Evolutionary conservation across 2,888 invertebrate genomes (phyloP), one percentile per base, ranked within the genome.

Genomic region (Parnassius smintheus): DNA sequence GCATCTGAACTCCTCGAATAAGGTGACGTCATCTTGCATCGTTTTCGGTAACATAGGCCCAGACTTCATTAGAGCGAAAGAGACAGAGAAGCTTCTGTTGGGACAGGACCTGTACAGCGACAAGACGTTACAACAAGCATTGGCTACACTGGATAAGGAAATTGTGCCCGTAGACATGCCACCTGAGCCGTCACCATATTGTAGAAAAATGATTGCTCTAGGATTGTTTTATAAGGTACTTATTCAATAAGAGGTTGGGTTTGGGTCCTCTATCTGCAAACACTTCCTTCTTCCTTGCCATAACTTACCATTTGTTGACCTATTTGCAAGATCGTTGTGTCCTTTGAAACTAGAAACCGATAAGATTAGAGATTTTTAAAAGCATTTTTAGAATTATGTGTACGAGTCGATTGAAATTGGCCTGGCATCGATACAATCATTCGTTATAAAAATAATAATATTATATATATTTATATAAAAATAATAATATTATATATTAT

Each of bases 161-260:
- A 65, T 97, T 0, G 76, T 89, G 1, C 95, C 96, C 0, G 94
- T 94, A 62, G 86, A 92, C 12, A 81, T 91, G 13, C 91, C 94
- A 0, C 95, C 95, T 0, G 95, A 96, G 74, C 94, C 95, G 0
- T 93, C 94, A 0, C 94, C 95, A 0, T 88, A 86, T 48, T 97
- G 95, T 74, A 93, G 96, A 41, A 95, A 94, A 73, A 91, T 91
- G 11, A 85, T 98, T 9, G 95, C 97, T 0, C 88, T 95, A 62
- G 93, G 95, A 7, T 85, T 98, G n/a, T 95, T 97, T 75, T 98
- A 97, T 81, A 97, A 97, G 93, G 96, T 95, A 18, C 18, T 18
- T 18, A 80, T 7, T 48, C 3, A 11, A 1, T 44, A 18, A 44
- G 11, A 35, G 35, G 35, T 7, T 35, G 7, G 35, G 7, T 35